Evolutionary conservation across 1,140 invertebrate genomes (phyloP), one percentile per base, ranked within the genome.

Genomic region (Drosophila nasuta): DNA sequence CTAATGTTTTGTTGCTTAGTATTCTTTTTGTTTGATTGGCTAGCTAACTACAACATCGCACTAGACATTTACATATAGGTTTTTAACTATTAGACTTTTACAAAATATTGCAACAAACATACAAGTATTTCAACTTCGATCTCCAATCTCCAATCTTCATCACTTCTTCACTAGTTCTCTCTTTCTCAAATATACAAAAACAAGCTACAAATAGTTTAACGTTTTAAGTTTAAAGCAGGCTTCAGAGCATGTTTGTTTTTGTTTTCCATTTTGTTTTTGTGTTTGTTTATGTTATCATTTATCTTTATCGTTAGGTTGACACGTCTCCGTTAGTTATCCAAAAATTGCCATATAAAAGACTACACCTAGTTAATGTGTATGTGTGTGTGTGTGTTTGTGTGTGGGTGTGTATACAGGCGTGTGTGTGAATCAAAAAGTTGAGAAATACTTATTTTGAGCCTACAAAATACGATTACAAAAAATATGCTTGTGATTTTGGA

Each of bases 121-220:
- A 30, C 28, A 52, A 17, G 35, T 41, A 49, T 57, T 20, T 56
- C 62, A 6, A 56, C 35, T 58, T 20, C 38, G n/a, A 25, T 25
- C 20, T 25, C 0, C 20, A 0, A 25, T 25, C 20, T 25, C 10
- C 8, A 10, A 8, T 11, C 35, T 38, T 38, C 35, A 25, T 25
- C 20, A 25, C 20, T 48, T 60, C 25, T 51, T 25, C 20, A 25
- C 28, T 41, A 8, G 10, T 41, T 52, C 10, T 60, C 69, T 56
- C 35, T 48, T 52, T 38, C 35, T 38, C 35, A 38, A 75, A 77
- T 77, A 79, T 77, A 77, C 71, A 75, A 80, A 80, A 88, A 88
- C 66, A 88, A 83, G 83, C 85, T 88, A 88, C 67, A 83, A 83
- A 81, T 87, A 88, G 85, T 75, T 70, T 78, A 88, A 87, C 83